Conservation (phyloP, 2,113 vertebrate genomes). For the Monopterus albus region DNA sequence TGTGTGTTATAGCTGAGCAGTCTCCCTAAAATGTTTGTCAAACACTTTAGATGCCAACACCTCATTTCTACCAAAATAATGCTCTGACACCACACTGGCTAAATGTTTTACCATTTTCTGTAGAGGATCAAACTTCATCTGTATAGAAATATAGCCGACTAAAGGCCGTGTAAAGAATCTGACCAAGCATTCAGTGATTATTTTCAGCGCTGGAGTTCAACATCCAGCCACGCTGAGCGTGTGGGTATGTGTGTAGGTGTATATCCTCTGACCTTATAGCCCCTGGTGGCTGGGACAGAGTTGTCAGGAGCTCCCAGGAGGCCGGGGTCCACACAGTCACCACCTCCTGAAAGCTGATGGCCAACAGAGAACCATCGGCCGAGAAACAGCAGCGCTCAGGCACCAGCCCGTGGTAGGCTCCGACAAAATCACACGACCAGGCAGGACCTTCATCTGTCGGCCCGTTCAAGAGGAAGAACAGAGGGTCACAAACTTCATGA, state of each 20-base stretch:
- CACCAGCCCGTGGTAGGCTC: slow-evolving; percentile 89
- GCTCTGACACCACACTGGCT: no score
- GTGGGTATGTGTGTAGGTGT: background rate
- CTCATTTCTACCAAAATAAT: no score
- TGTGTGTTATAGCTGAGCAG: no score
- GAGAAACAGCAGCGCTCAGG: slow-evolving; percentile 92
- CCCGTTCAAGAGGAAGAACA: background rate
- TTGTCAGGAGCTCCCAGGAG: slow-evolving; percentile 92
- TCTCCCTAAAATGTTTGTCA: no score
- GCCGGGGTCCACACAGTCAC: slow-evolving; percentile 91
- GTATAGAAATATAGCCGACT: no score
- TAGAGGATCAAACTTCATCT: no score
- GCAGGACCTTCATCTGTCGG: slow-evolving; percentile 81
- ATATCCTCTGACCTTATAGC: slow-evolving; percentile 83
- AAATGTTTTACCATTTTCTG: no score
- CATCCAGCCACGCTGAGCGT: background rate
- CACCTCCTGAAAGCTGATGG: slow-evolving; percentile 90
- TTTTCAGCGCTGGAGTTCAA: background rate
- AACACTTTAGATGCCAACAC: no score
- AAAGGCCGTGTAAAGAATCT: no score
- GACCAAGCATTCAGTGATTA: background rate
- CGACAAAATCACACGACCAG: slow-evolving; percentile 96
- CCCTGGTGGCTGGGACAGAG: slow-evolving; percentile 93
- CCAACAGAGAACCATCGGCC: slow-evolving; percentile 93
- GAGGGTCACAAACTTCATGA: slow-evolving; percentile 24